Base-by-base conservation (phyloP, 2,888 invertebrate species). In the Trichogramma evanescens region DNA sequence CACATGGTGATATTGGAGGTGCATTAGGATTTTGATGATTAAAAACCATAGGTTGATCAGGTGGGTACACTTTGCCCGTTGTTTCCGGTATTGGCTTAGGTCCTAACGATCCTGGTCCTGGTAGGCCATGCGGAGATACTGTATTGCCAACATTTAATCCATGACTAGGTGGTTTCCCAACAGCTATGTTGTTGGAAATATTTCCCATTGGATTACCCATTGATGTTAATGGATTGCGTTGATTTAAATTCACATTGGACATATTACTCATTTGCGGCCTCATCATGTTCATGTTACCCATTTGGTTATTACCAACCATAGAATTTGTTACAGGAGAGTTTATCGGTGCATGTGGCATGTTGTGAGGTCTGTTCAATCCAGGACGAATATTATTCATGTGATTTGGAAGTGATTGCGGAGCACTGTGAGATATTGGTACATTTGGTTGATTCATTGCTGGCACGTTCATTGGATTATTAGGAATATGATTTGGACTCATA, bases 1-100 rank as follows among this genome's bases (percentile, higher is more conserved):
- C 97, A 81, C 97, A 98, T 0, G 96, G 95, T 79, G 96, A 96
- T 68, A 97, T 96, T 2, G 97, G 96, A 54, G 97, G 97, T 56
- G 97, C 97, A 78, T 96, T 97, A 0, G 96, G 97, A 80, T 97
- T 98, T 79, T 96, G 95, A 50, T 95, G 93, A 80, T 97, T 97
- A 78, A 95, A 96, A 65, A 97, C 94, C 95, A 96, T 95, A 0
- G 95, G 91, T 77, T 95, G 95, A 76, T 95, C 93, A 5, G 91
- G 90, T 51, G 96, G 96, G 80, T 97, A 97, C 63, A 94, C 89
- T 83, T 93, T 91, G 52, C 91, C 91, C 56, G 93, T 92, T 76
- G 91, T 91, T 64, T 93, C 92, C 68, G 94, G 91, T 89, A 94
- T 91, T 9, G 94, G 93, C 77, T 92, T 93, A 3, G 90, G 89